Evolutionary conservation across 2,888 invertebrate species (phyloP).

Genomic region (Carcina quercana): DNA sequence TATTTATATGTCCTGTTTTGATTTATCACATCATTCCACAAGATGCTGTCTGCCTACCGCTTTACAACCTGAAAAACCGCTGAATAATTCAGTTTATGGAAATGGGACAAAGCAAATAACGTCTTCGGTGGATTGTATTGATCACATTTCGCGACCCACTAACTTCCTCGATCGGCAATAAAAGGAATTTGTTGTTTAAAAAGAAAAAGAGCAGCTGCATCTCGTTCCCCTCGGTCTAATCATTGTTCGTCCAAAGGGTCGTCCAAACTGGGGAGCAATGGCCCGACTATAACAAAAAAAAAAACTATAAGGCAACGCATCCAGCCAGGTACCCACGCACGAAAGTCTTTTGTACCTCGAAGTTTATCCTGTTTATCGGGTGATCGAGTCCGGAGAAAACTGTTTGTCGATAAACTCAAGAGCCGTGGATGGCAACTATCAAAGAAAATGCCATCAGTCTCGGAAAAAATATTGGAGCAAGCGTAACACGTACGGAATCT

Average conservation of each 20-base stretch:
- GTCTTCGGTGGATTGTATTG: conserved; percentile 15
- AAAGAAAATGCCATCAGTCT: background rate
- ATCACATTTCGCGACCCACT: conserved; percentile 42
- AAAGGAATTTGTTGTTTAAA: conserved; percentile 38
- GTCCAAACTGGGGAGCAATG: conserved; percentile 61
- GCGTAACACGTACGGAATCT: too few relatives aligned
- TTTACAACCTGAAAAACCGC: too few relatives aligned
- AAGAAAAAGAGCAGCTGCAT: conserved; percentile 70
- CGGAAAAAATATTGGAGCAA: background rate
- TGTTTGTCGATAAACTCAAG: too few relatives aligned
- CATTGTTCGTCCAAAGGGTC: conserved; percentile 67
- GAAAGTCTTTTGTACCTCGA: conserved; percentile 23
- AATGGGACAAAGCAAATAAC: background rate
- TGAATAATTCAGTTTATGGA: too few relatives aligned
- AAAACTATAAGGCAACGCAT: conserved; percentile 44
- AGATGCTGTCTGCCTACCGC: too few relatives aligned
- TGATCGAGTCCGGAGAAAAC: conserved; percentile 15
- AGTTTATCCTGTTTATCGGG: conserved; percentile 21
- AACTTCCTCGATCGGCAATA: conserved; percentile 34
- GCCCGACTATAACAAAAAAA: conserved; percentile 47
- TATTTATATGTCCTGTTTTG: too few relatives aligned
- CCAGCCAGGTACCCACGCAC: conserved; percentile 63
- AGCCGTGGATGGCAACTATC: conserved; percentile 1
- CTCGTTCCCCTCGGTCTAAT: conserved; percentile 57
- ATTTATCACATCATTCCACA: too few relatives aligned